phyloP scores from a whole-genome alignment of 2,113 vertebrate species.

The Aphyosemion australe region DNA sequence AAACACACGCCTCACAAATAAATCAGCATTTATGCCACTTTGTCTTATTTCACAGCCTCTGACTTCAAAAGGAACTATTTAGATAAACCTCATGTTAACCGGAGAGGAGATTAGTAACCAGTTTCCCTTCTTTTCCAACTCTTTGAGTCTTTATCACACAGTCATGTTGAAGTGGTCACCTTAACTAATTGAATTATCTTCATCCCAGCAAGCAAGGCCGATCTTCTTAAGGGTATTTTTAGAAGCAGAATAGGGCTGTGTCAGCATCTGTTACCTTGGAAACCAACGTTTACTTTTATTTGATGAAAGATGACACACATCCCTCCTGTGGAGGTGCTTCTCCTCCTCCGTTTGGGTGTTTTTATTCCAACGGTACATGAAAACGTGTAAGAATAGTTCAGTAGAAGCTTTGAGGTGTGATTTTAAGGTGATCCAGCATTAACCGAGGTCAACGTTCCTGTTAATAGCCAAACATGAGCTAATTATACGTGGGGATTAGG shows the following conservation, averaged over 20 bases:
- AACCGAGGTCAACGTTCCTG: not conserved
- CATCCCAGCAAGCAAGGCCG: conserved; percentile 19
- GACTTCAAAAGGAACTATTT: no score
- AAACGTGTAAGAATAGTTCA: not conserved
- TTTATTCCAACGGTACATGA: not conserved
- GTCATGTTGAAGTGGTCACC: conserved; percentile 41
- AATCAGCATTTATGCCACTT: not conserved
- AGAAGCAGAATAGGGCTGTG: conserved; percentile 28
- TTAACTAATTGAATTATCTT: conserved; percentile 60
- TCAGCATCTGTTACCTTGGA: conserved; percentile 11
- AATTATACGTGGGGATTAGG: not conserved
- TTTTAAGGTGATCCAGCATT: not conserved
- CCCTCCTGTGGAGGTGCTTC: not conserved
- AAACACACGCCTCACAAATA: not conserved
- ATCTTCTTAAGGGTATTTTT: conserved; percentile 46
- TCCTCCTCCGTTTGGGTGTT: not conserved
- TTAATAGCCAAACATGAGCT: conserved; percentile 1
- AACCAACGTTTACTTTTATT: conserved; percentile 11
- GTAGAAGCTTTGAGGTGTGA: not conserved
- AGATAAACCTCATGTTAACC: no score
- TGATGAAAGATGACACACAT: not conserved
- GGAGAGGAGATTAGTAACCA: no score
- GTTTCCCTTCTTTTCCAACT: conserved; percentile 4
- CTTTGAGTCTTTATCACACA: conserved; percentile 7
- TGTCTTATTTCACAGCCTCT: no score